phyloP scores from a whole-genome alignment of 2,888 invertebrate species.

The Nebria salina region DNA sequence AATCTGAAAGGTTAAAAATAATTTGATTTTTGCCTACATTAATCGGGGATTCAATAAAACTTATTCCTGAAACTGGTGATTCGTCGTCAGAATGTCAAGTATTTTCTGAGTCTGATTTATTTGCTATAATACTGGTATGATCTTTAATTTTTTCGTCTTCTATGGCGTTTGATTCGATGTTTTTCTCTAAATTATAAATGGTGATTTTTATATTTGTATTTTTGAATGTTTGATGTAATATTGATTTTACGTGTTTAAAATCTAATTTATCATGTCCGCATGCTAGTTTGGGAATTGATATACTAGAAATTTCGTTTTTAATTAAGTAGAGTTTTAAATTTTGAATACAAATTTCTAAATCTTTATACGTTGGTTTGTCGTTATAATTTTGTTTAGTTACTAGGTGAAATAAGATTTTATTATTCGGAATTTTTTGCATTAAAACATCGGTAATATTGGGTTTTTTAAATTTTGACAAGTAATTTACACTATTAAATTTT shows the following conservation, averaged over 20 bases:
- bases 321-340: too few species aligned
- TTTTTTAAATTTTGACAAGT: too few species aligned
- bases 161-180: too few species aligned
- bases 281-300: conserved; percentile 11
- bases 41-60: too few species aligned
- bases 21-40: too few species aligned
- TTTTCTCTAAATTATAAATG: not conserved
- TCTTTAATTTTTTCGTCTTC: not conserved
- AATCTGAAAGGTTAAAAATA: too few species aligned
- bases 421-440: too few species aligned
- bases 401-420: too few species aligned
- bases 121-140: not conserved
- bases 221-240: not conserved
- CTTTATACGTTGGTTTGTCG: conserved; percentile 2
- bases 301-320: not conserved
- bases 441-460: too few species aligned
- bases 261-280: conserved; percentile 17
- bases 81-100: conserved; percentile 20
- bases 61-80: conserved; percentile 3
- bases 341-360: too few species aligned
- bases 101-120: conserved; percentile 13
- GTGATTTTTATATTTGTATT: conserved; percentile 9
- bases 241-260: not conserved
- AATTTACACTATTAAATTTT: conserved; percentile 29
- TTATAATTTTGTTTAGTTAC: not conserved